These are phyloP conservation scores for Meleagris gallopavo DNA, from an alignment of 2,113 vertebrate species.

Conservation along the genomic window DNA sequence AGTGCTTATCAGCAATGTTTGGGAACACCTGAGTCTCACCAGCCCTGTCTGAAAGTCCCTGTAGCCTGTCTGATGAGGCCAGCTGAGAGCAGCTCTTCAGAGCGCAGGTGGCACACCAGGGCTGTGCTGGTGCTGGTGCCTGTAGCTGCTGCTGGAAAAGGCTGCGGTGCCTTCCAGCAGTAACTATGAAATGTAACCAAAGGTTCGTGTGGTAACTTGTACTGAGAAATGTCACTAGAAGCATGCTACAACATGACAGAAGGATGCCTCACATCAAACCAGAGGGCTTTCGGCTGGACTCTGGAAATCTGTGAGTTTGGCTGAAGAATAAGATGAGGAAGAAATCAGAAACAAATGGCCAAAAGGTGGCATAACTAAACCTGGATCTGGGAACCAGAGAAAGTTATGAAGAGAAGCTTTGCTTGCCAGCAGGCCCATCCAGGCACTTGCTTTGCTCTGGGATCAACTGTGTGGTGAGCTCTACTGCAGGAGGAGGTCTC, in stretches of 20 bases:
- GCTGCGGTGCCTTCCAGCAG: not conserved
- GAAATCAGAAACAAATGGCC: not conserved
- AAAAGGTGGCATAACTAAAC: fast-evolving
- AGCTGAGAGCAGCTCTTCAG: not conserved
- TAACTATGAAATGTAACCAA: not conserved
- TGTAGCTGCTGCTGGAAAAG: fast-evolving
- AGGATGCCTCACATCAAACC: not conserved
- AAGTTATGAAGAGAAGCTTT: not conserved
- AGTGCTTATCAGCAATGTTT: not conserved
- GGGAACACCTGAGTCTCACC: too few relatives aligned
- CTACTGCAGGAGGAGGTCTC: not conserved
- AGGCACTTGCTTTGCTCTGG: not conserved
- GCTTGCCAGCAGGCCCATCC: not conserved
- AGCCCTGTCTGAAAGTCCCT: not conserved
- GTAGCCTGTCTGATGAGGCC: too few relatives aligned
- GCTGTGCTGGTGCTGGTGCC: not conserved
- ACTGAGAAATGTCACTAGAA: not conserved
- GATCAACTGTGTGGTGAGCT: not conserved
- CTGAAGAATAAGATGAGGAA: not conserved
- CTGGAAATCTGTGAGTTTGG: not conserved
- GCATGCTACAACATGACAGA: not conserved
- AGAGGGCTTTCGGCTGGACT: not conserved
- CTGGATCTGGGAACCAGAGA: not conserved
- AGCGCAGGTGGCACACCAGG: not conserved
- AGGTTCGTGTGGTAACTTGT: too few relatives aligned